A percentile compares a stretch with the other conserved stretches of the same genome.
phyloP scores from a whole-genome alignment of 2,797 vertebrate species.

The Lates japonicus region DNA sequence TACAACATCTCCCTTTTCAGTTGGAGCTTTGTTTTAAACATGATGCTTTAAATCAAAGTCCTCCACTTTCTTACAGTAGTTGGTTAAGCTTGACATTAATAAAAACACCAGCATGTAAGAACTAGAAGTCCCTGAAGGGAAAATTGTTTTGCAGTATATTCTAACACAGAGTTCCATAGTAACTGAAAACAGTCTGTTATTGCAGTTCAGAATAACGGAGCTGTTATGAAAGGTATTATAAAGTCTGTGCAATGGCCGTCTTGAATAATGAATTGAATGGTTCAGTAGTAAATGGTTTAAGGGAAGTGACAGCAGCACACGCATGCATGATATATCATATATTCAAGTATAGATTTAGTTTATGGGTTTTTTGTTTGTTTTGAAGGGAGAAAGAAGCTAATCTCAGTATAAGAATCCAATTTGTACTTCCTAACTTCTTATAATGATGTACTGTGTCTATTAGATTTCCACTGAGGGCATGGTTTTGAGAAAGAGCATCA shows the following conservation, averaged over 20 bases:
- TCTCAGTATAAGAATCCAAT: neutral
- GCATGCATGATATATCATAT: neutral
- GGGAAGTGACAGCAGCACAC: neutral
- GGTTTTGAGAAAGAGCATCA: neutral
- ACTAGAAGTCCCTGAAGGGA: neutral
- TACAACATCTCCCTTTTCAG: conserved; percentile 22
- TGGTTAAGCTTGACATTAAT: neutral
- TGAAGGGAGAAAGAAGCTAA: neutral
- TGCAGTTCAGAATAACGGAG: too few species aligned
- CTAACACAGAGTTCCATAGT: neutral
- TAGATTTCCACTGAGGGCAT: neutral
- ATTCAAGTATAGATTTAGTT: neutral
- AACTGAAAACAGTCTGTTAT: neutral
- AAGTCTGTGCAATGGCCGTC: neutral
- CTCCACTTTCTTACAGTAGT: neutral
- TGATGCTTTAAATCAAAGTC: neutral
- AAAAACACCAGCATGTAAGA: neutral
- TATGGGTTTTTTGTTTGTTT: neutral
- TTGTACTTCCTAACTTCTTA: neutral
- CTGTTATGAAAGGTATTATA: neutral
- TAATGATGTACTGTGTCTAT: neutral
- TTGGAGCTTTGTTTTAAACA: conserved; percentile 7
- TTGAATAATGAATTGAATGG: neutral
- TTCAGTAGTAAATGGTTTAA: neutral
- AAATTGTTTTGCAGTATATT: neutral